Evolutionary conservation across 2,797 vertebrate species (phyloP), one percentile per base, ranked within the genome.

Genomic region (Silurus aristotelis): DNA sequence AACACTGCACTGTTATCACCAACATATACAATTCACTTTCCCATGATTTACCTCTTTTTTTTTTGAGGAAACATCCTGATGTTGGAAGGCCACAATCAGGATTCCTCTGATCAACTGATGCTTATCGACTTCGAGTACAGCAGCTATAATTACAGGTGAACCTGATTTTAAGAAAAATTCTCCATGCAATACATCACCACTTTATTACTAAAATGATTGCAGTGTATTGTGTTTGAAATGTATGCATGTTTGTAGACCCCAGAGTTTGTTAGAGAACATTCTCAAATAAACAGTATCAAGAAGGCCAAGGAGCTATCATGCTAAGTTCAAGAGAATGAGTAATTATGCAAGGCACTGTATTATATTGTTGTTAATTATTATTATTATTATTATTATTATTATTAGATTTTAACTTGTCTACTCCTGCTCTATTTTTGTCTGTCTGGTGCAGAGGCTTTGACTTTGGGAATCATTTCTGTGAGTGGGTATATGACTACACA

Each of bases 101-200:
- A 86, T 25, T 90, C 93, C 0, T 91, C 93, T 46, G 95, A 95
- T 5, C 93, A 78, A 71, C 95, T 99, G 48, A 99, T 99, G 98
- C 94, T 99, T 61, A 98, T 99, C 3, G 98, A 99, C 92, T 99
- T 99, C 76, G 98, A 99, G 88, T 99, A 99, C 94, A 99, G 98
- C 95, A 98, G 98, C 90, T 99, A 99, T 88, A 99, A 99, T 92
- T 98, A 98, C 94, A 96, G 97, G 97, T 98, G 89, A 88, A 48
- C 6, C 1, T 25, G 15, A 66, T 77, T 38, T 31, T 58, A 76
- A 77, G 27, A 38, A 77, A 60, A 13, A 2, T 19, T 52, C 48
- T 52, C 6, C 48, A 52, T 52, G 48, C 8, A 52, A 7, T 52
- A 52, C 48, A 52, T 52, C 48, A 52, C 48, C 48, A 52, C 48